Percentiles rank a stretch among this genome's conserved stretches.
Evolutionary conservation across 2,888 invertebrate genomes (phyloP).

Genomic region (Heliconius ismenius): DNA sequence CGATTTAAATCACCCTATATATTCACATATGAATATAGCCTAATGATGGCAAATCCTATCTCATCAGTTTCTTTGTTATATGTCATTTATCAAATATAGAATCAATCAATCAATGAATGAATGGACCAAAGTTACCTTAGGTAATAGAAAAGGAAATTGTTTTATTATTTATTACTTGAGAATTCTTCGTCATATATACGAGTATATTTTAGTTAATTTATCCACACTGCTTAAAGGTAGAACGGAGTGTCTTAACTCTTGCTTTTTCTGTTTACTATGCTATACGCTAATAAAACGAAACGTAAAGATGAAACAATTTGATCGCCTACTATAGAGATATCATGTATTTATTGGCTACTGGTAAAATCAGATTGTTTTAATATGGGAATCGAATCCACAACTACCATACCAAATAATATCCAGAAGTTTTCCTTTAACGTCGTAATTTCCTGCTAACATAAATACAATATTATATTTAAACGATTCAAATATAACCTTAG

Average conservation of each 20-base stretch:
- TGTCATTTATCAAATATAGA: constrained; percentile 29
- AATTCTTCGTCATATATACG: no score
- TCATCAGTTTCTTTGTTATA: constrained; percentile 53
- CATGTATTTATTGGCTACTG: no score
- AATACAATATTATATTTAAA: neutral
- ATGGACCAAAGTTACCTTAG: neutral
- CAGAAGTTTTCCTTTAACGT: neutral
- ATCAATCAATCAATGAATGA: constrained; percentile 17
- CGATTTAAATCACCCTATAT: constrained; percentile 43
- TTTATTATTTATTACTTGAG: neutral
- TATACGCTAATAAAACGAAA: no score
- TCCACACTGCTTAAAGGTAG: no score
- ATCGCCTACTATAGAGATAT: no score
- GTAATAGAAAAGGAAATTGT: neutral
- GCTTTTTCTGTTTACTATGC: no score
- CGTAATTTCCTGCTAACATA: neutral
- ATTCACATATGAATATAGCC: constrained; percentile 57
- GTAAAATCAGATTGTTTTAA: no score
- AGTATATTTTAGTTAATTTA: no score
- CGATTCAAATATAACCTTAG: neutral
- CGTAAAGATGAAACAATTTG: no score
- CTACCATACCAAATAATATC: neutral
- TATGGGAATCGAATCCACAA: neutral
- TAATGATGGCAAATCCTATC: constrained; percentile 50
- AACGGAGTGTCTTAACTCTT: no score